Evolutionary conservation across 2,888 invertebrate genomes (phyloP), one percentile per base, ranked within the genome.

Genomic region (Mesochorus sp.): DNA sequence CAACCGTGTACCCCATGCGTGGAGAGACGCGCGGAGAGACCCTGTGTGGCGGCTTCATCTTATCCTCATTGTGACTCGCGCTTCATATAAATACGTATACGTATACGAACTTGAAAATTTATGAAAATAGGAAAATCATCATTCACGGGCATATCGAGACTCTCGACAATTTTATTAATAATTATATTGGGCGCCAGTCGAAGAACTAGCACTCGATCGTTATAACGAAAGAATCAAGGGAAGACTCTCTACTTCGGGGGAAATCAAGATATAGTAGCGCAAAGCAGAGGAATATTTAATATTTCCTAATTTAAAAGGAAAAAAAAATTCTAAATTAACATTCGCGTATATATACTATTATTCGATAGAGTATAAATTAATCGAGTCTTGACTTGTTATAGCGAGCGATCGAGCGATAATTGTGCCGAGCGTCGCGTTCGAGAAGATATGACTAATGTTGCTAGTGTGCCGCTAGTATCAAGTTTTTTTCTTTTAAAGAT

Each of bases 1-100:
- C 62, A 70, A 76, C 59, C 66, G 66, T 59, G 21, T 64, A 70
- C 78, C 78, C 78, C 78, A 78, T 74, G 78, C 59, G 64, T 74
- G 39, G 78, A 74, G 59, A 61, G 49, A 37, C 28, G 28, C 34
- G 24, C 42, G 53, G 4, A 14, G 14, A 24, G 47, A 66, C 66
- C 74, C 64, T 61, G 78, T 74, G 74, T 74, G 70, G 66, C 70
- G 34, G 42, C 51, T 62, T 72, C 12, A 47, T 53, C 47, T 19
- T 21, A 24, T 49, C 34, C 57, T 31, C 57, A 39, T 31, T 42
- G 17, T 21, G 34, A 37, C 17, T 21, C 37, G 24, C 24, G 24
- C 21, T 21, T 8, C 14, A 42, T 14, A 42, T 3, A 5, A 5
- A 31, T 31, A 31, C 6, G 2, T 10, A 31, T 8, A 12, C 4